These are phyloP conservation scores for Nemurella pictetii DNA, from an alignment of 2,888 invertebrate species.

Conservation along the genomic window DNA sequence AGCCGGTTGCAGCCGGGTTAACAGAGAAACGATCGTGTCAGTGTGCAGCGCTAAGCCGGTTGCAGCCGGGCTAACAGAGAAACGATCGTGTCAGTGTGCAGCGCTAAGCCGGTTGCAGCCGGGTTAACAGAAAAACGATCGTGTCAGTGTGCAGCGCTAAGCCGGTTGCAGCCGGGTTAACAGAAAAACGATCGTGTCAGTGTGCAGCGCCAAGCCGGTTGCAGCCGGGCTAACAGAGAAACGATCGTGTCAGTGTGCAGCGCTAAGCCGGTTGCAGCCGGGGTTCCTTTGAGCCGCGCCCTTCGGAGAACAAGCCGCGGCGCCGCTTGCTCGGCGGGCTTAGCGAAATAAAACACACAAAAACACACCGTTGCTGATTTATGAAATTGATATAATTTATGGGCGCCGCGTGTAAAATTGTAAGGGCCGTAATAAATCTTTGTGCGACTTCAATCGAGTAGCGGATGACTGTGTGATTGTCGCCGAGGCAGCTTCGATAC, in stretches of 20 bases:
- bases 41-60: neutral
- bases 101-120: neutral
- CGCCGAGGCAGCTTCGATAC: neutral
- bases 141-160: neutral
- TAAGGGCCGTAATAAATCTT: neutral
- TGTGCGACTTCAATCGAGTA: neutral
- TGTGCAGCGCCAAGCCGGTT: neutral
- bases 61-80: neutral
- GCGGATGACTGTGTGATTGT: neutral
- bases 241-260: neutral
- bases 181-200: neutral
- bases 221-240: neutral
- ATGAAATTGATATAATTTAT: neutral
- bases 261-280: neutral
- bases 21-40: neutral
- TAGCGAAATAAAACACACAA: neutral
- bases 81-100: neutral
- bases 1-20: neutral
- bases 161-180: neutral
- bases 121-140: neutral
- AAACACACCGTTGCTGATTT: neutral
- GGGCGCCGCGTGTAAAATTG: neutral
- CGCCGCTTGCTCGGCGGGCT: no score
- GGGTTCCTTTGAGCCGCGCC: no score
- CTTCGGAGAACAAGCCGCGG: no score